These are phyloP conservation scores for Eudasyphora cyanicolor DNA, from an alignment of 2,888 invertebrate genomes.

Conservation along the genomic window DNA sequence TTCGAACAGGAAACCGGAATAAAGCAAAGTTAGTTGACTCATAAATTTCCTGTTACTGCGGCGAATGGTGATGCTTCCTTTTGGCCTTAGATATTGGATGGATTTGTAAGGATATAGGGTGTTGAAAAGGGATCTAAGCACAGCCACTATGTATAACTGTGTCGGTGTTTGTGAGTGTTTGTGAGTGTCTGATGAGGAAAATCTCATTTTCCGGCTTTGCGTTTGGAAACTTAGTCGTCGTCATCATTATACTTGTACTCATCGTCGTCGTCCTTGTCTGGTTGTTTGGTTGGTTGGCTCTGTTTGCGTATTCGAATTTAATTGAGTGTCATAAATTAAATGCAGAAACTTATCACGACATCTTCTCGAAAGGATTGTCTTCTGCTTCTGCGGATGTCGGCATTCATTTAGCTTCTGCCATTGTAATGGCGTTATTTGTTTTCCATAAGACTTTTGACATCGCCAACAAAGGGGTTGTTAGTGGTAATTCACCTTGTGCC, in stretches of 20 bases:
- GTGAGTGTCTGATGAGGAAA: constrained; percentile 15
- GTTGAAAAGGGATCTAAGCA: constrained; percentile 47
- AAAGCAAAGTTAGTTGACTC: constrained; percentile 55
- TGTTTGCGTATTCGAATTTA: constrained; percentile 59
- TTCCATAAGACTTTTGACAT: constrained; percentile 31
- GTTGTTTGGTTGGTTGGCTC: not conserved
- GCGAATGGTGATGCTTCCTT: too few relatives aligned
- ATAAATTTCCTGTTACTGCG: constrained; percentile 6
- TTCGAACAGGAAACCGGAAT: constrained; percentile 32
- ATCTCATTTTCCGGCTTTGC: not conserved
- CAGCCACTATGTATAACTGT: constrained; percentile 17
- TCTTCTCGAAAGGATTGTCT: constrained; percentile 15
- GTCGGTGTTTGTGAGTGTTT: constrained; percentile 5
- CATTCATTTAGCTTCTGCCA: not conserved
- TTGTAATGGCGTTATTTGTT: constrained; percentile 40
- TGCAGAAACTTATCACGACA: constrained; percentile 64
- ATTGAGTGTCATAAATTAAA: constrained; percentile 71
- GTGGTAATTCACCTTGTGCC: not conserved
- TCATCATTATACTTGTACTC: too few relatives aligned
- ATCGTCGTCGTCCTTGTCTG: not conserved
- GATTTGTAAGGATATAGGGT: constrained; percentile 49
- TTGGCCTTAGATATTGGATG: not conserved
- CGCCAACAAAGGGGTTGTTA: constrained; percentile 4
- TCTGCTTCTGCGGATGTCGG: not conserved
- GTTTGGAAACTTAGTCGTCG: not conserved